Conservation (phyloP, 2,113 vertebrate genomes). For the Neotoma lepida region DNA sequence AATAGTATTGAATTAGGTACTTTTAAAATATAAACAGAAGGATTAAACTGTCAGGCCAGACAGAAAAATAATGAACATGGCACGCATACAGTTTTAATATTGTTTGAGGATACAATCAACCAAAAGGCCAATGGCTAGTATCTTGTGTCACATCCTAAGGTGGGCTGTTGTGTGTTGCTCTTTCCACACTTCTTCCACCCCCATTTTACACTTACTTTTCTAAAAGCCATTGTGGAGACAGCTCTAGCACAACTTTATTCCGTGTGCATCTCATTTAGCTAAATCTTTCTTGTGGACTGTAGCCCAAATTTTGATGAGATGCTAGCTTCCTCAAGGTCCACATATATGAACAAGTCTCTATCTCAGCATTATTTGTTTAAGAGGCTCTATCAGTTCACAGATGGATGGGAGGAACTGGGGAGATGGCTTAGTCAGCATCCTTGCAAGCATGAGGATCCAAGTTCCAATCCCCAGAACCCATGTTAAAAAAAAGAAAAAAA, state of each 20-base stretch:
- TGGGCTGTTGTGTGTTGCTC: conserved; percentile 75
- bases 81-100: conserved; percentile 73
- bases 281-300: conserved; percentile 67
- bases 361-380: conserved; percentile 21
- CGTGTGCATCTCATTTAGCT: conserved; percentile 66
- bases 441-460: background rate
- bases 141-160: conserved; percentile 71
- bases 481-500: background rate
- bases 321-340: conserved; percentile 27
- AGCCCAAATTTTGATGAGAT: conserved; percentile 56
- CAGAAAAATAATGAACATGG: conserved; percentile 72
- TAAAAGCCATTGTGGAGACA: conserved; percentile 68
- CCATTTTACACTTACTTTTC: conserved; percentile 75
- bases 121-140: conserved; percentile 79
- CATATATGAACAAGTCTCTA: background rate
- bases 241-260: conserved; percentile 45
- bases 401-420: background rate
- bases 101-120: conserved; percentile 69
- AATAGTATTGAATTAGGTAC: conserved; percentile 72
- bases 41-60: conserved; percentile 68
- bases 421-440: background rate
- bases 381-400: conserved; percentile 16
- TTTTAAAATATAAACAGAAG: conserved; percentile 72
- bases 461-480: background rate
- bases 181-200: conserved; percentile 51